These are phyloP conservation scores for Pachypsylla venusta DNA, from an alignment of 1,140 invertebrate species.

Conservation along the genomic window DNA sequence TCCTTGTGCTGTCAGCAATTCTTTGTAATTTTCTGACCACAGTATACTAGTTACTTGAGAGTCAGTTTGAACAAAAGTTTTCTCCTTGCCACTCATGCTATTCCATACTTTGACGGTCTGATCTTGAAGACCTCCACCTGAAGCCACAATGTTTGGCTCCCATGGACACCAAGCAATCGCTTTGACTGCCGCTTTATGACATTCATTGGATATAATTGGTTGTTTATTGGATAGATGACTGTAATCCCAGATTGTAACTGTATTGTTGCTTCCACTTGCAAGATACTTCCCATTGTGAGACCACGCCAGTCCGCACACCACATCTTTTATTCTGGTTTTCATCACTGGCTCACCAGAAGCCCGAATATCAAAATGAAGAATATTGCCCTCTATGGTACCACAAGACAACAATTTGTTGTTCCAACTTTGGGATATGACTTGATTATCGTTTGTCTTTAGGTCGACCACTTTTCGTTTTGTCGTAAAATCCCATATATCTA, in stretches of 20 bases:
- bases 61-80: background rate
- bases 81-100: background rate
- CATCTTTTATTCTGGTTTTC: background rate
- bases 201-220: background rate
- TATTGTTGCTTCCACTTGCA: background rate
- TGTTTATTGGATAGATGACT: background rate
- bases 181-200: background rate
- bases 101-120: constrained; percentile 1
- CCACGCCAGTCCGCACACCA: background rate
- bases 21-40: constrained; percentile 1
- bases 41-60: background rate
- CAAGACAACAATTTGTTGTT: background rate
- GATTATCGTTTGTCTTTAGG: background rate
- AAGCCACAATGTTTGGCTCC: background rate
- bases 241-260: background rate
- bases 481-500: background rate
- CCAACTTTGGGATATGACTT: background rate
- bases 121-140: background rate
- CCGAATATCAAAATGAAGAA: background rate
- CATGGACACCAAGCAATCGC: background rate
- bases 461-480: background rate
- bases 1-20: background rate
- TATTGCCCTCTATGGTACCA: background rate
- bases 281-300: background rate
- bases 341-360: background rate